Percentiles rank a stretch among this genome's conserved stretches.
Conservation (phyloP, 2,113 vertebrate species). For the Xenotilapia flavipinnis region DNA sequence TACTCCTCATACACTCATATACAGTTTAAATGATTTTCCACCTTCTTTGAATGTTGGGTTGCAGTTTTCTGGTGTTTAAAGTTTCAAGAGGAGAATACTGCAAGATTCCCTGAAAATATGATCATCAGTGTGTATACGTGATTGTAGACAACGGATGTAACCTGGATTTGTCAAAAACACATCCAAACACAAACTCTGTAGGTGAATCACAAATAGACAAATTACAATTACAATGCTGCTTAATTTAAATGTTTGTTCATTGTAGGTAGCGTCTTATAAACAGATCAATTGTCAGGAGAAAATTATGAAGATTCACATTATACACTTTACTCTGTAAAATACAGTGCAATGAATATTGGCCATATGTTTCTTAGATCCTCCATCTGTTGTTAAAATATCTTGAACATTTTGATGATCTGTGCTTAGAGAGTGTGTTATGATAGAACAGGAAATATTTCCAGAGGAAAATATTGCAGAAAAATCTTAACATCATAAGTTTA, state of each 20-base stretch:
- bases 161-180: not conserved
- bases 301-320: not conserved
- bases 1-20: not conserved
- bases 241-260: not conserved
- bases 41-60: not conserved
- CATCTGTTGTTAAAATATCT: not conserved
- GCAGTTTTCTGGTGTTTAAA: not conserved
- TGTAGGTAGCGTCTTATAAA: not conserved
- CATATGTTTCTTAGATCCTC: not conserved
- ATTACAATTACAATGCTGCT: not conserved
- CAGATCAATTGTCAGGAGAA: not conserved
- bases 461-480: not conserved
- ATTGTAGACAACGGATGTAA: not conserved
- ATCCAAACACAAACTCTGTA: not conserved
- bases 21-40: not conserved
- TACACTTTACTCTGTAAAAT: not conserved
- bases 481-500: not conserved
- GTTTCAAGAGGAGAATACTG: not conserved
- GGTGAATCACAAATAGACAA: not conserved
- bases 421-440: not conserved
- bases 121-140: not conserved
- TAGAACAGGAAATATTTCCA: not conserved
- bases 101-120: not conserved
- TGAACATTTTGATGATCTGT: not conserved
- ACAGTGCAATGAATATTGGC: not conserved